A percentile compares a stretch with the other conserved stretches of the same genome.
Evolutionary conservation across 2,797 vertebrate genomes (phyloP).

Genomic region (Ctenopoma kingsleyae): DNA sequence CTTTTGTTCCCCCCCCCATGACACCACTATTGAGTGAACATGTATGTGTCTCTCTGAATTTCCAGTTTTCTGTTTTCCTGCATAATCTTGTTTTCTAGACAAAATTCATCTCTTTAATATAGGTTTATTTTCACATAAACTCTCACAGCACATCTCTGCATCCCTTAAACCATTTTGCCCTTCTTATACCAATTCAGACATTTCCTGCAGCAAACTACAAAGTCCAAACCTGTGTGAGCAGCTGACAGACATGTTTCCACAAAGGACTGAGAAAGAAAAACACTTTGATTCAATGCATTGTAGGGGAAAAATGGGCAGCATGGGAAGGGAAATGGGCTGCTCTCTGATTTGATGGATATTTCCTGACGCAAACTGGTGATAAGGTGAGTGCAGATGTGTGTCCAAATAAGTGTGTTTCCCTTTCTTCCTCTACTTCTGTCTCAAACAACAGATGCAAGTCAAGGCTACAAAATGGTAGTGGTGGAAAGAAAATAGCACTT

Average conservation of each 20-base stretch:
- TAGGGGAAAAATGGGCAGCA: constrained; percentile 30
- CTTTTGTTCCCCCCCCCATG: constrained; percentile 32
- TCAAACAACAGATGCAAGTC: constrained; percentile 52
- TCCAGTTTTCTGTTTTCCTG: background rate
- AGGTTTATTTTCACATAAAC: constrained; percentile 18
- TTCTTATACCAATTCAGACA: constrained; percentile 42
- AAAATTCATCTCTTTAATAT: constrained; percentile 20
- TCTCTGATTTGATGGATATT: constrained; percentile 65
- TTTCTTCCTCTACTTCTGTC: constrained; percentile 26
- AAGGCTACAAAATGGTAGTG: constrained; percentile 33
- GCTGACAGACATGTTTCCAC: constrained; percentile 58
- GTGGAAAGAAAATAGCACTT: constrained; percentile 28
- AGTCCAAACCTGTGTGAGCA: constrained; percentile 41
- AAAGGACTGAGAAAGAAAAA: constrained; percentile 42
- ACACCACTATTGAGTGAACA: constrained; percentile 14
- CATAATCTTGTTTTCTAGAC: constrained; percentile 11
- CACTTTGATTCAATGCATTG: constrained; percentile 45
- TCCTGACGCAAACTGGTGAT: constrained; percentile 61
- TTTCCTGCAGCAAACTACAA: constrained; percentile 57
- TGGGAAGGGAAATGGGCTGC: constrained; percentile 29
- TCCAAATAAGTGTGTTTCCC: constrained; percentile 38
- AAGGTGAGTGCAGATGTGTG: constrained; percentile 50
- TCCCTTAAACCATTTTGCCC: constrained; percentile 32
- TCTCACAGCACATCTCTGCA: constrained; percentile 29
- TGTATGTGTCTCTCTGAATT: constrained; percentile 23